Base-by-base conservation (phyloP, 2,888 invertebrate species). In the Mechanitis mazaeus region DNA sequence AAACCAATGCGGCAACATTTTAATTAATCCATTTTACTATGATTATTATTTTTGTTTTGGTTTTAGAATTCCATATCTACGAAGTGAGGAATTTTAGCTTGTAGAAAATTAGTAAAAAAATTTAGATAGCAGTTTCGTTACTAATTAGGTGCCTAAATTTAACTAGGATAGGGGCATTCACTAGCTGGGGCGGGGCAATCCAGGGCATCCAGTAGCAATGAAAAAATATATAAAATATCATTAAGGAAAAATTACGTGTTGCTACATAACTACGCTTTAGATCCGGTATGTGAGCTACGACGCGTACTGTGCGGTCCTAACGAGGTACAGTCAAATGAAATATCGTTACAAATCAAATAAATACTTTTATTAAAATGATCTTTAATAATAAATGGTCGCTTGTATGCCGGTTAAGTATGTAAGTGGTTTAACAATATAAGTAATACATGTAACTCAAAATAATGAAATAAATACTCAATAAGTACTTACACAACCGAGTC, bases 401-500 rank as follows among this genome's bases (percentile, higher is more conserved):
- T 84, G 82, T 78, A 80, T 82, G 88, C 85, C 84, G 87, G 87
- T 83, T 88, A 85, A 84, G 85, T 84, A 80, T 83, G 81, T 89
- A 78, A 68, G 65, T 68, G 60, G 58, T 90, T 91, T 83, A 80
- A 87, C 83, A 83, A 81, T 83, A 79, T 78, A 79, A 79, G 78
- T 80, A 79, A 78, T 90, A 91, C 89, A 91, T 85, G 87, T 67
- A 81, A 88, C 75, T 77, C 73, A 80, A 81, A 76, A 72, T 70
- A 71, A 75, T 71, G 77, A 81, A 83, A 82, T 76, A 77, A 83
- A 84, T 85, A 85, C 76, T 75, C 90, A 89, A 91, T 91, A 91
- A 91, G 91, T 92, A 92, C 89, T 89, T 85, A 90, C 90, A 89
- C 87, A 90, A 90, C 87, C 88, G 85, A 87, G 83, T 82, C 79